Conservation (phyloP, 23 tunicate genomes). For the Clavelina lepadiformis region DNA sequence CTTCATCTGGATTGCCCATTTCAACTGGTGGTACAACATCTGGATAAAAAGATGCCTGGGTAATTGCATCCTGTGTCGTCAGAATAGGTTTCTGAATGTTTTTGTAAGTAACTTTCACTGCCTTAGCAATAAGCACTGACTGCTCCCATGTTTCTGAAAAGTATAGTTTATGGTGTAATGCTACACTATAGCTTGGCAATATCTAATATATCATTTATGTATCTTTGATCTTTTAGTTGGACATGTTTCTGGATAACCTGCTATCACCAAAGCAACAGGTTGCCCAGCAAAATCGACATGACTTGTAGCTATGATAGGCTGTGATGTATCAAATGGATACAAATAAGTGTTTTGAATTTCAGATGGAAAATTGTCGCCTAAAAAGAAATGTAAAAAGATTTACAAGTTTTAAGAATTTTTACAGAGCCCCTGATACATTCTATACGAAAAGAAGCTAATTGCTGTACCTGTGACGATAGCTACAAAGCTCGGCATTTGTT, state of each 20-base stretch:
- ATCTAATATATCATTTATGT: too few relatives aligned
- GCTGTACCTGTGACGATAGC: slow-evolving; percentile 48
- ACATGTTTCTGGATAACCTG: slow-evolving; percentile 44
- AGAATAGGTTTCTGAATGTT: slow-evolving; percentile 33
- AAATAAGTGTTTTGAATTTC: slow-evolving; percentile 32
- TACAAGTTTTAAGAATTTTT: too few relatives aligned
- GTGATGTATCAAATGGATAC: slow-evolving; percentile 12
- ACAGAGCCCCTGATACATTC: too few relatives aligned
- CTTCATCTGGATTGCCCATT: slow-evolving; percentile 35
- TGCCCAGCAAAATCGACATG: slow-evolving; percentile 75
- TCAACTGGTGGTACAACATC: slow-evolving; percentile 1
- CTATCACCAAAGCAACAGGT: slow-evolving; percentile 75
- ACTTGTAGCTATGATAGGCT: slow-evolving; percentile 45
- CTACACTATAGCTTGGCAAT: too few relatives aligned
- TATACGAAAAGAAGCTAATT: too few relatives aligned
- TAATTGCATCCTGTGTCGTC: slow-evolving; percentile 42
- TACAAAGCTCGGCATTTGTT: slow-evolving; percentile 45
- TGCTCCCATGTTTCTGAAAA: slow-evolving; percentile 19
- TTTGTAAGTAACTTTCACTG: slow-evolving; percentile 71
- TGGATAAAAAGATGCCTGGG: slow-evolving; percentile 21
- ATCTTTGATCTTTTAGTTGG: too few relatives aligned
- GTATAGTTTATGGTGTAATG: too few relatives aligned
- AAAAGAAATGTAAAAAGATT: too few relatives aligned
- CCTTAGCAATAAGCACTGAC: slow-evolving; percentile 36
- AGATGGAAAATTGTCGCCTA: slow-evolving; percentile 36